Base-by-base conservation (phyloP, 2,113 vertebrate species). In the Corythoichthys intestinalis region DNA sequence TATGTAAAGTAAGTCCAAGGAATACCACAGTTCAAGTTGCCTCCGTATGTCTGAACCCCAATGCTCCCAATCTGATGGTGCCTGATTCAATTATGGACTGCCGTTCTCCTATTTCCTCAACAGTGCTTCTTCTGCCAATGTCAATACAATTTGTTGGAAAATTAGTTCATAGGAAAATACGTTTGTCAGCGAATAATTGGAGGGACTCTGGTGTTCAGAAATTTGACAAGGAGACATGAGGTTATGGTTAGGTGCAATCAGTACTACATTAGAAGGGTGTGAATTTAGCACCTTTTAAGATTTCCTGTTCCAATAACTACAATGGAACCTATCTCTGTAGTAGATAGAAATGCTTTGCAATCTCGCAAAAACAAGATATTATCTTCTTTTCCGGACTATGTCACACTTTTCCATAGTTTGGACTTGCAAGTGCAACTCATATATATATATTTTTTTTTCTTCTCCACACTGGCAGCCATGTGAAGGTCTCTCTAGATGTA, bases 61-160 rank as follows among this genome's bases (percentile, higher is more conserved):
- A 41, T 59, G 71, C 73, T 71, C 69, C 80, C 28, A 74, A 69
- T 73, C 66, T 11, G 75, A 80, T 80, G 66, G 76, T 74, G 86
- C 72, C 77, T 62, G 2, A 68, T 70, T 69, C 66, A 82, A 68
- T 87, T 83, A 79, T 63, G 66, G 77, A 70, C 77, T 68, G 70
- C 71, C 58, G 61, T 73, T 12, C 70, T 83, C 78, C 75, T 64
- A 80, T 74, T 81, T 86, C 75, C 85, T 69, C 57, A 76, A 50
- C 77, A 4, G 73, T 20, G 35, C 66, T 70, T 75, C 70, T 67
- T 76, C 74, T 73, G 83, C 87, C 87, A 86, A 83, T 35, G 71
- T 85, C 80, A 87, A 86, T 83, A 85, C 79, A 87, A 82, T 88
- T 85, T 86, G 74, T 64, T 52, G 68, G 70, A 78, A 56, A 71